Evolutionary conservation across 2,113 vertebrate genomes (phyloP), one percentile per base, ranked within the genome.

Genomic region (Entosphenus tridentatus): DNA sequence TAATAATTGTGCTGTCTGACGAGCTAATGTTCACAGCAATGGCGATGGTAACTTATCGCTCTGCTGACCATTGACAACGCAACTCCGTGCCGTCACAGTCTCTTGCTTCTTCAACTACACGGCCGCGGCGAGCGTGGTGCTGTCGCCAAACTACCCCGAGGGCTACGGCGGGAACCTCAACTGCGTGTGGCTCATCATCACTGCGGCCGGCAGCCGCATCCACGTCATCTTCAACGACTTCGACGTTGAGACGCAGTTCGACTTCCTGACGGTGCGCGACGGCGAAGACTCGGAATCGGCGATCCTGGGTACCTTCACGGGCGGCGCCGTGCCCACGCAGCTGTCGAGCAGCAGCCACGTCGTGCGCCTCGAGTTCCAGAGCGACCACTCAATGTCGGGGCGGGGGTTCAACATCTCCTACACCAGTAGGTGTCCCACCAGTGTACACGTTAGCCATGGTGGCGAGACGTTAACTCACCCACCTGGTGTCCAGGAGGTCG

Each of bases 51-150:
- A 39, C 39, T 7, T 39, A 7, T 39, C 39, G 39, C 39, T 39
- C 39, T 39, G 39, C 39, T 39, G 39, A 18, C 39, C 39, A 39
- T 39, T 39, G 39, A 5, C 39, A 39, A 39, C 39, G 39, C 39
- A 39, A 39, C 39, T 39, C 39, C 6, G 39, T 39, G 39, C 68
- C 2, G 1, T 80, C 80, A 70, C 83, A 86, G 84, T 96, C 76
- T 96, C 93, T 74, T 98, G 93, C 77, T 96, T 98, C 79, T 98
- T 98, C 83, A 98, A 98, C 80, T 98, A 96, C 77, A 98, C 93
- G 74, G 92, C 85, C 72, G 87, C 90, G 0, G 87, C 89, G 1
- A 92, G 93, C 55, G 81, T 83, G 8, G 84, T 98, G 74, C 81
- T 98, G 70, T 96, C 92, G 0, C 93, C 92, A 2, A 96, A 95